Evolutionary conservation across 2,888 invertebrate genomes (phyloP), one percentile per base, ranked within the genome.

Genomic region (Patella pellucida): DNA sequence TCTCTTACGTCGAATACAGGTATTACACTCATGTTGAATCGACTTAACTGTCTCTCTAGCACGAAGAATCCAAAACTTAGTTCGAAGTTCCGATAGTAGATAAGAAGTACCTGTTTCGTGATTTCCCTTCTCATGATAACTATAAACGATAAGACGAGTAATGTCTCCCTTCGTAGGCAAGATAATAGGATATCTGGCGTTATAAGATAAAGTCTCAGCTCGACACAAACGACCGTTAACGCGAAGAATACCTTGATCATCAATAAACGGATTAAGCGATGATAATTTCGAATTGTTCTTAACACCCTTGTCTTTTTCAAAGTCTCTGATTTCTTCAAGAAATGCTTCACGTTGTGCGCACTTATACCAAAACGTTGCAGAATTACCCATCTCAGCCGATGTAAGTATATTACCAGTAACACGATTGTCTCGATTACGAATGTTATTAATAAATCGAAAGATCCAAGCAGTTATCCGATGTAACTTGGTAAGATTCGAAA

Each of bases 21-120:
- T 27, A 3, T 52, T 23, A 54, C 77, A 77, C 51, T 72, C 52
- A 15, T 69, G 50, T 68, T n/a, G n/a, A n/a, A n/a, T n/a, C n/a
- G n/a, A n/a, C n/a, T n/a, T n/a, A n/a, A n/a, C n/a, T 81, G 72
- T 76, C 54, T 79, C 73, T 16, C 79, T 19, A 15, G 67, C 80
- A 27, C 76, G 67, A 27, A 79, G 41, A 67, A 81, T 76, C 77
- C 76, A 77, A 70, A 70, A 80, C 52, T 74, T 62, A 15, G 76
- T 19, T 11, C 73, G 72, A 16, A 79, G 15, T 11, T 50, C 56
- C 31, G 72, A 67, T 16, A 79, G 54, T 5, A 67, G 31, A 19
- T 76, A 76, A 50, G 76, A 76, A 5, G 74, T 74, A 16, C 79
- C 76, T 7, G 31, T 67, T 14, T 56, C 41, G 50, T 76, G 77